phyloP scores from a whole-genome alignment of 2,797 vertebrate genomes.

The Pygocentrus nattereri region DNA sequence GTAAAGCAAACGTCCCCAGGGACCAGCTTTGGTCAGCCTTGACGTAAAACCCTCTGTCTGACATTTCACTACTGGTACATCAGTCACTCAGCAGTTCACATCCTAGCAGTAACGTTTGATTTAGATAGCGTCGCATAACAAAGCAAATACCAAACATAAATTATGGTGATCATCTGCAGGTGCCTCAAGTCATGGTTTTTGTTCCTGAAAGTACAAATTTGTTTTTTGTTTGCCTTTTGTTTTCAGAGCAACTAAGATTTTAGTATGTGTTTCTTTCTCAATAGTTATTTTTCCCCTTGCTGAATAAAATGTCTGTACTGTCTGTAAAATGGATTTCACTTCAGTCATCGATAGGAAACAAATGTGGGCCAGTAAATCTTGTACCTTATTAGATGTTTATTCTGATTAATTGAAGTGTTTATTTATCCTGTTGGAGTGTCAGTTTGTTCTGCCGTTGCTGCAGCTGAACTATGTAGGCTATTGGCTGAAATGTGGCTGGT shows the following conservation, averaged over 20 bases:
- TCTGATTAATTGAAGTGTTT: not conserved
- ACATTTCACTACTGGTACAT: not conserved
- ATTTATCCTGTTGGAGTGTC: too few species aligned
- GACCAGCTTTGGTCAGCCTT: too few species aligned
- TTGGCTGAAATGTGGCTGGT: not conserved
- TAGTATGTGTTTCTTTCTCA: too few species aligned
- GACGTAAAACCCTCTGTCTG: not conserved
- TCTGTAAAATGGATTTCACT: not conserved
- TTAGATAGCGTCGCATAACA: not conserved
- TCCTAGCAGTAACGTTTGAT: not conserved
- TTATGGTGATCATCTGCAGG: not conserved
- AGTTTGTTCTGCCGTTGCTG: not conserved
- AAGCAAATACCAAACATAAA: not conserved
- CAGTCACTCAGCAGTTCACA: not conserved
- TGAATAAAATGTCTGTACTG: not conserved
- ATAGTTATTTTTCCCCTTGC: too few species aligned
- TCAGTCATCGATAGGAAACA: not conserved
- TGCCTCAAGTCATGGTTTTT: not conserved
- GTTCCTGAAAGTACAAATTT: too few species aligned
- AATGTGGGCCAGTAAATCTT: not conserved
- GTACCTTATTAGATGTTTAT: not conserved
- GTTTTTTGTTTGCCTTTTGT: too few species aligned
- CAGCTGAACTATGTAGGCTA: not conserved
- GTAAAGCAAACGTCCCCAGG: too few species aligned
- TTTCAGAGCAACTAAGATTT: too few species aligned